Evolutionary conservation across 2,888 invertebrate genomes (phyloP).

Genomic region (Drosophila austrosaltans): DNA sequence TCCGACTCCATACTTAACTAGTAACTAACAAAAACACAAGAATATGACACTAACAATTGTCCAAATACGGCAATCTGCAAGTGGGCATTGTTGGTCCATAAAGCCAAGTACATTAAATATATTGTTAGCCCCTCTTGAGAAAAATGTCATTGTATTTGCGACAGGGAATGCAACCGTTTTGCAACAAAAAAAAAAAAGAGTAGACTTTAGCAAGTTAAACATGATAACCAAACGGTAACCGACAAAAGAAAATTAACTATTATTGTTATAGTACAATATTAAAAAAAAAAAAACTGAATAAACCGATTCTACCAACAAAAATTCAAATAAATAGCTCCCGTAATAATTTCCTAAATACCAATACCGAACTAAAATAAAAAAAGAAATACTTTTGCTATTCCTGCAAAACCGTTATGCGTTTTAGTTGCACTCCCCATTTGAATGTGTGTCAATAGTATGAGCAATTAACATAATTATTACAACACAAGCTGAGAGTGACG

Average conservation of each 20-base stretch:
- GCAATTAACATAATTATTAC: conserved; percentile 9
- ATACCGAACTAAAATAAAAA: background rate
- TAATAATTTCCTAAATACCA: background rate
- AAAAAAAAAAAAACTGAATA: background rate
- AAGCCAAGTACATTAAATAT: conserved; percentile 10
- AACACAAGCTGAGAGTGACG: conserved; percentile 12
- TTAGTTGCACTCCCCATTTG: conserved; percentile 5
- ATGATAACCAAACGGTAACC: background rate
- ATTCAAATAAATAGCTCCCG: no score
- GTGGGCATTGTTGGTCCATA: conserved; percentile 10
- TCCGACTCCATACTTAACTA: conserved; percentile 6
- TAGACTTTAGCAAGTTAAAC: background rate
- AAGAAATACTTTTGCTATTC: background rate
- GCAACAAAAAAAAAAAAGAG: background rate
- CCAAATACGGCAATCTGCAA: conserved; percentile 7
- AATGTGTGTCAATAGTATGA: conserved; percentile 6
- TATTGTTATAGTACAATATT: no score
- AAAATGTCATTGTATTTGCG: background rate
- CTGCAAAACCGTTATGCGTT: background rate
- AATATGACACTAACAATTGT: conserved; percentile 4
- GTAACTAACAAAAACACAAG: conserved; percentile 17
- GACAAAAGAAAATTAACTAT: background rate
- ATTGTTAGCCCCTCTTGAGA: background rate
- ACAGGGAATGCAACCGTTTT: conserved; percentile 1
- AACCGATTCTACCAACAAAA: background rate